Percentiles rank a stretch among this genome's conserved stretches.
Evolutionary conservation across 2,888 invertebrate genomes (phyloP).

Genomic region (Drosophila macrospina): DNA sequence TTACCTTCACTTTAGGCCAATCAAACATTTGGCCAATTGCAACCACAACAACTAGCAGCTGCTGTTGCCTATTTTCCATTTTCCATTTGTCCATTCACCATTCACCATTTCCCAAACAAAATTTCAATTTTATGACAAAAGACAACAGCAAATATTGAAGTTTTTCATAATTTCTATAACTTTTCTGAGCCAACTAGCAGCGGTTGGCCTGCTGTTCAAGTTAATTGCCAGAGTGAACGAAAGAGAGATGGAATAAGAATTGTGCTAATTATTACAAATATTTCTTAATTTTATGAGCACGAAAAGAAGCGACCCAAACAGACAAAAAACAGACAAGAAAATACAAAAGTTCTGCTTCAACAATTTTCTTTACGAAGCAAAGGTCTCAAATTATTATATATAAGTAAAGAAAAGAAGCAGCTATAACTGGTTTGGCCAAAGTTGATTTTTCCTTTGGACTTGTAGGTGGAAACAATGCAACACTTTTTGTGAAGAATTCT

Average conservation of each 20-base stretch:
- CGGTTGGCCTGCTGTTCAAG: background rate
- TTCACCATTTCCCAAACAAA: conserved; percentile 10
- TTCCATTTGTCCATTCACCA: background rate
- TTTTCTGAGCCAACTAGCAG: background rate
- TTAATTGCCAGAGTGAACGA: background rate
- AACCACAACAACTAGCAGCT: conserved; percentile 30
- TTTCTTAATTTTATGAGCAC: conserved; percentile 69
- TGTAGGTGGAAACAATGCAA: conserved; percentile 64
- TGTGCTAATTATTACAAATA: conserved; percentile 75
- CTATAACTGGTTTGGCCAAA: conserved; percentile 26
- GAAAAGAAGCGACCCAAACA: conserved; percentile 27
- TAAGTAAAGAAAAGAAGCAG: conserved; percentile 25
- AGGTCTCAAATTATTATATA: conserved; percentile 52
- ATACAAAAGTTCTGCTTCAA: conserved; percentile 71
- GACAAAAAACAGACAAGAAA: conserved; percentile 23
- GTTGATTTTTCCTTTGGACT: background rate
- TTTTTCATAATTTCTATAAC: conserved; percentile 23
- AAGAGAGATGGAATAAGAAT: conserved; percentile 11
- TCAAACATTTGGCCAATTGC: conserved; percentile 48
- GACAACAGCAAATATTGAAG: conserved; percentile 29
- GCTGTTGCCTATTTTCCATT: conserved; percentile 13
- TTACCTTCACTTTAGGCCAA: conserved; percentile 38
- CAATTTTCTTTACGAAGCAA: conserved; percentile 63
- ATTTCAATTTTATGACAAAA: conserved; percentile 40
- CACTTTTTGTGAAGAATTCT: conserved; percentile 69